Percentiles rank a stretch among this genome's conserved stretches.
These are phyloP conservation scores for Apodemus sylvaticus DNA, from an alignment of 2,113 vertebrate genomes.

Conservation along the genomic window DNA sequence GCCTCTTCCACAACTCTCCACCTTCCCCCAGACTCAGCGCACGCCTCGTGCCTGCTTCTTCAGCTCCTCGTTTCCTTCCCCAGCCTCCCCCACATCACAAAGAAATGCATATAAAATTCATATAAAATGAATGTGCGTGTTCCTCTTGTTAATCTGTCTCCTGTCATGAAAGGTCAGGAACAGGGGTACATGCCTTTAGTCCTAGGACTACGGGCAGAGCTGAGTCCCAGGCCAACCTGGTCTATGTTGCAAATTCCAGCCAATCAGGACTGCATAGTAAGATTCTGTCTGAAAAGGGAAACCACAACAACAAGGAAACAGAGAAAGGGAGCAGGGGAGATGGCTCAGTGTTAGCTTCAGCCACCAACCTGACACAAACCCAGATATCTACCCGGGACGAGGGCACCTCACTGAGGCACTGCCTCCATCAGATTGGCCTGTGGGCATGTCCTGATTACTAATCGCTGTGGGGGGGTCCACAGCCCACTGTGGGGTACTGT, in stretches of 20 bases:
- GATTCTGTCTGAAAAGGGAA: not conserved
- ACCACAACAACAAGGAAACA: not conserved
- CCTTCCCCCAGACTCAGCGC: not conserved
- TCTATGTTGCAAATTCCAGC: not conserved
- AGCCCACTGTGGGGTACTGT: not conserved
- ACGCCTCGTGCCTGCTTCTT: not conserved
- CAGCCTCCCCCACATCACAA: not conserved
- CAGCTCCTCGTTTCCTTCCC: not conserved
- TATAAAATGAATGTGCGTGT: not conserved
- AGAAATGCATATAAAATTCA: not conserved
- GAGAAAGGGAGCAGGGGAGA: not conserved
- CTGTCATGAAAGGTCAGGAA: not conserved
- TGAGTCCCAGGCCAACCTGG: not conserved
- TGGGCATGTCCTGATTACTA: not conserved
- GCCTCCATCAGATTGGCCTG: not conserved
- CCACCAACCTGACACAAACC: not conserved
- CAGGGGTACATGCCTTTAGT: not conserved
- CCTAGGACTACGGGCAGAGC: no score
- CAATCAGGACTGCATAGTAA: not conserved
- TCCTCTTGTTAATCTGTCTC: not conserved
- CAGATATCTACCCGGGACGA: no score
- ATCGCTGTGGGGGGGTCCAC: not conserved
- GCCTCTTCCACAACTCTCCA: accelerated
- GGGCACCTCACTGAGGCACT: not conserved
- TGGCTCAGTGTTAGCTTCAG: no score